phyloP scores from a whole-genome alignment of 1,140 invertebrate genomes.

The Aleiodes sp. region DNA sequence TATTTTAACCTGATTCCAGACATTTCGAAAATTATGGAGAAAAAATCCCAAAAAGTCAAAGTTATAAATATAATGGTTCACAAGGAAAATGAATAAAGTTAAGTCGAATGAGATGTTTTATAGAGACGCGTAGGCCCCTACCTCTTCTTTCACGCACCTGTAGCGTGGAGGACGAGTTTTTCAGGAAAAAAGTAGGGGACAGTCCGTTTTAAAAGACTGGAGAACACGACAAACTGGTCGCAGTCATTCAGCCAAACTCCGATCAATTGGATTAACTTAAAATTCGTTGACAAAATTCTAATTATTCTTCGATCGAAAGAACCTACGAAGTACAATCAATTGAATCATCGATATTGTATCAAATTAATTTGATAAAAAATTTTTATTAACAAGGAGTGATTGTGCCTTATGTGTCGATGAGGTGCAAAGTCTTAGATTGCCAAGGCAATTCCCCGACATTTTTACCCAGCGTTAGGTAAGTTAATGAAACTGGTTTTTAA shows the following conservation, averaged over 20 bases:
- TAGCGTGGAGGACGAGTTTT: neutral
- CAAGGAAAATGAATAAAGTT: no score
- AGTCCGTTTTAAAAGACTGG: conserved; percentile 34
- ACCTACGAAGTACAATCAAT: no score
- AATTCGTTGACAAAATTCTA: neutral
- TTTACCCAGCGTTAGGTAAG: conserved; percentile 60
- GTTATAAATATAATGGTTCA: no score
- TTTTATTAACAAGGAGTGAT: neutral
- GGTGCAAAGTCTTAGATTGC: conserved; percentile 62
- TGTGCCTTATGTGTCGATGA: conserved; percentile 63
- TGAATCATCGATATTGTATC: neutral
- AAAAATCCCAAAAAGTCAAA: no score
- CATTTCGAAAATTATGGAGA: no score
- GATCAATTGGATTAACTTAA: conserved; percentile 26
- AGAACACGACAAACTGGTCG: conserved; percentile 28
- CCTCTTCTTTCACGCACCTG: no score
- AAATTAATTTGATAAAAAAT: neutral
- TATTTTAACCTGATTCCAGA: no score
- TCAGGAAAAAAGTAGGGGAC: conserved; percentile 43
- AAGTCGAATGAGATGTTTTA: no score
- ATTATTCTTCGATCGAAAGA: no score
- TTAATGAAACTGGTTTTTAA: conserved; percentile 18
- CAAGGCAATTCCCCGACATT: conserved; percentile 63
- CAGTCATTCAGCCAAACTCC: conserved; percentile 41
- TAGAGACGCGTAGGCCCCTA: no score